Percentiles rank a stretch among this genome's conserved stretches.
Evolutionary conservation across 2,113 vertebrate genomes (phyloP).

Genomic region (cattle (Bos taurus)): DNA sequence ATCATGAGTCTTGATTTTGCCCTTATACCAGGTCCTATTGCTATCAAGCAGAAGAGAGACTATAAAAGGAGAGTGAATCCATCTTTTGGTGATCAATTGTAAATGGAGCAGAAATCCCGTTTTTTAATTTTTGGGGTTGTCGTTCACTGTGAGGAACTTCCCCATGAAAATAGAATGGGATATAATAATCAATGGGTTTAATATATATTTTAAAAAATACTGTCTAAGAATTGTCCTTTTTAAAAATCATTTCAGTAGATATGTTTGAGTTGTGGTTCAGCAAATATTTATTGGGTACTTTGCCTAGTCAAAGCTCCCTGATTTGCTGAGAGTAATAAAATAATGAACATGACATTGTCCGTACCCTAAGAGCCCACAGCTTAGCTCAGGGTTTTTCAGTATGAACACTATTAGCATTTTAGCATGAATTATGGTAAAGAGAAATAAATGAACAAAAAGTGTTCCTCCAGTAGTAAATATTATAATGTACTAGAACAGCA

Average conservation of each 20-base stretch:
- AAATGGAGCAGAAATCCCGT: not conserved
- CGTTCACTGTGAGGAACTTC: not conserved
- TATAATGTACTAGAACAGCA: not conserved
- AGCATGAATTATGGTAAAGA: not conserved
- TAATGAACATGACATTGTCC: not conserved
- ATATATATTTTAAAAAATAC: not conserved
- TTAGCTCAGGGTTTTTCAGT: not conserved
- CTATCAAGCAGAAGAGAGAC: not conserved
- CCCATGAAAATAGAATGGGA: not conserved
- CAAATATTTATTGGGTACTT: not conserved
- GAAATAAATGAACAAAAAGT: not conserved
- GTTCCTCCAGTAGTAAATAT: not conserved
- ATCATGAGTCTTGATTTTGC: not conserved
- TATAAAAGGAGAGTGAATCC: not conserved
- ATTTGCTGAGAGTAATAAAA: not conserved
- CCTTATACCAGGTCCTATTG: not conserved
- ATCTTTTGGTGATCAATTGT: not conserved
- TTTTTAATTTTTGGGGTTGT: not conserved
- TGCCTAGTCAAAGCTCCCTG: not conserved
- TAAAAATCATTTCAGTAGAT: not conserved
- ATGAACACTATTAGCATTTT: not conserved
- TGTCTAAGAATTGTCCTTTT: not conserved
- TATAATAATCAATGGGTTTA: not conserved
- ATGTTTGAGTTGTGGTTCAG: not conserved
- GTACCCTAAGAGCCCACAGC: not conserved